phyloP scores from a whole-genome alignment of 2,113 vertebrate species.

The Solea senegalensis region DNA sequence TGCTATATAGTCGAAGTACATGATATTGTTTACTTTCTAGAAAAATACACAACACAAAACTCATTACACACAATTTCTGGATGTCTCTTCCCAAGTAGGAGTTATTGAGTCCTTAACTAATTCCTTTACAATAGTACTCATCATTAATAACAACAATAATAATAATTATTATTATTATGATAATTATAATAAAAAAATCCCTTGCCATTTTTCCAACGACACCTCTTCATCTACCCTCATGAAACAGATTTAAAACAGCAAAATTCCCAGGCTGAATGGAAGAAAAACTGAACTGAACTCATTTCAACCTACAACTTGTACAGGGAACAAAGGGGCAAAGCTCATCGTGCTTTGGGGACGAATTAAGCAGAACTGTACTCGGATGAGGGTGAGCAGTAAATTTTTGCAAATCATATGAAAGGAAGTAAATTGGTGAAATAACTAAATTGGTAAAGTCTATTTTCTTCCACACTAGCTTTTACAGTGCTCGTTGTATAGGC shows the following conservation, averaged over 20 bases:
- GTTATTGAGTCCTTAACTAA: conserved; percentile 31
- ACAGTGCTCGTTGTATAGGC: conserved; percentile 68
- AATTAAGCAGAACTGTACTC: conserved; percentile 23
- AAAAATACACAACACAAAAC: no score
- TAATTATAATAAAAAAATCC: no score
- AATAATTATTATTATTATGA: no score
- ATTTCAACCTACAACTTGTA: background rate
- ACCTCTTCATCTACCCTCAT: background rate
- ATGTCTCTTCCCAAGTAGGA: background rate
- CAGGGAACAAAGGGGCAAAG: background rate
- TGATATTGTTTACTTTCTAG: conserved; percentile 14
- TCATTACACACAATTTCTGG: no score
- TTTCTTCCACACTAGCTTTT: conserved; percentile 24
- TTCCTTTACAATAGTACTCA: background rate
- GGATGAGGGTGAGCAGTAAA: conserved; percentile 5
- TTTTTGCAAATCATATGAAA: conserved; percentile 50
- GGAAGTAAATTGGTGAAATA: conserved; percentile 62
- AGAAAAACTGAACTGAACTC: background rate
- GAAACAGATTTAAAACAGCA: conserved; percentile 10
- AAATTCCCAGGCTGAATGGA: background rate
- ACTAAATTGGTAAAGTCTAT: conserved; percentile 55
- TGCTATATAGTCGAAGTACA: conserved; percentile 27
- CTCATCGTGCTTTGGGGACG: conserved; percentile 17
- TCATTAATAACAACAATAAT: no score
- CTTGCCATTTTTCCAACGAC: background rate